Evolutionary conservation across 2,113 vertebrate species (phyloP).

Genomic region (Sciurus niger): DNA sequence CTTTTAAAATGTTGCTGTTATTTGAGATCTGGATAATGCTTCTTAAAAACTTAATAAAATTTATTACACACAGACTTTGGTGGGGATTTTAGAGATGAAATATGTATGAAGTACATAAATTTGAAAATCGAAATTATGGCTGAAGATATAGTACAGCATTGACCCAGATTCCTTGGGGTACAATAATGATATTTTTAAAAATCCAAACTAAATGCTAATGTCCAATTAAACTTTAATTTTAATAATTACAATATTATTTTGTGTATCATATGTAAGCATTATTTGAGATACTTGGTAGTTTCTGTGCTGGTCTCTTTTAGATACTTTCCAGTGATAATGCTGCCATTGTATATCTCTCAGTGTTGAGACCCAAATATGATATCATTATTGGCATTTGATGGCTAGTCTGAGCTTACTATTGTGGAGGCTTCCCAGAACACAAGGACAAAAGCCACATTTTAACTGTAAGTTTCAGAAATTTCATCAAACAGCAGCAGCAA

Average conservation of each 20-base stretch:
- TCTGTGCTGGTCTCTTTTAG: not conserved
- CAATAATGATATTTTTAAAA: conserved; percentile 11
- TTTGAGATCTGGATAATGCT: conserved; percentile 57
- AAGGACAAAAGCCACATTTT: conserved; percentile 50
- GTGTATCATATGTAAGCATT: not conserved
- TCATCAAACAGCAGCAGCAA: conserved; percentile 23
- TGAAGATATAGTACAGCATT: conserved; percentile 51
- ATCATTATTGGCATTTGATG: conserved; percentile 46
- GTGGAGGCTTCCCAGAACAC: not conserved
- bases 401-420: not conserved
- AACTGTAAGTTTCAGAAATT: conserved; percentile 54
- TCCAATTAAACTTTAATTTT: conserved; percentile 57
- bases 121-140: conserved; percentile 58
- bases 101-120: conserved; percentile 46
- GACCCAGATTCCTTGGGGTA: not conserved
- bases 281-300: conserved; percentile 47
- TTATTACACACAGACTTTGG: conserved; percentile 25
- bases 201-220: conserved; percentile 12
- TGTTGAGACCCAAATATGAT: conserved; percentile 14
- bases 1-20: conserved; percentile 62
- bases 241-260: conserved; percentile 70
- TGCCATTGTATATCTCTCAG: conserved; percentile 25
- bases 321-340: not conserved
- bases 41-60: conserved; percentile 61
- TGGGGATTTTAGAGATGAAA: conserved; percentile 39